Percentiles rank a stretch among this genome's conserved stretches.
These are phyloP conservation scores for Mimas tiliae DNA, from an alignment of 2,888 invertebrate genomes.

Conservation along the genomic window DNA sequence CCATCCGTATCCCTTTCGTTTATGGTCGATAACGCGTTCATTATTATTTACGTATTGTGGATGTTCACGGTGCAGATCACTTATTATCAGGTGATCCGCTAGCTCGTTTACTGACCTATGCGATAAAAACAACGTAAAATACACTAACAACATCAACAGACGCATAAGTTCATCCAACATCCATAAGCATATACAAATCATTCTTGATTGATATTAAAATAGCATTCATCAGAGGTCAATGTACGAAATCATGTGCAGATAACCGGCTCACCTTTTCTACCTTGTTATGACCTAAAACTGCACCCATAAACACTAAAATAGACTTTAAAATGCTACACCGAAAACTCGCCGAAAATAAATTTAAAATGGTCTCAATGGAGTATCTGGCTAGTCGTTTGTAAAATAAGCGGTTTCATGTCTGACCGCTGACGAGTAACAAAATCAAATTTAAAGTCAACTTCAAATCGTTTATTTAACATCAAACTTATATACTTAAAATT, in stretches of 20 bases:
- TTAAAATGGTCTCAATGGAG: neutral
- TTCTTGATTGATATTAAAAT: neutral
- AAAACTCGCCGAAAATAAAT: neutral
- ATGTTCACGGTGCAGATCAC: too few species aligned
- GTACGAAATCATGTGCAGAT: neutral
- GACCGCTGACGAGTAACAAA: neutral
- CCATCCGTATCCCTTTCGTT: too few species aligned
- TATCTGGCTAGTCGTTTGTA: neutral
- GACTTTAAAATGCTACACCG: neutral
- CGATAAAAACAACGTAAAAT: neutral
- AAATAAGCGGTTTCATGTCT: neutral
- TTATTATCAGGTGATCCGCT: too few species aligned
- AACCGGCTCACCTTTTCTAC: neutral
- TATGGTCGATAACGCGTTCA: too few species aligned
- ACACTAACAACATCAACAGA: neutral
- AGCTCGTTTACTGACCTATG: too few species aligned
- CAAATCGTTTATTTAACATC: too few species aligned
- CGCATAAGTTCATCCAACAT: neutral
- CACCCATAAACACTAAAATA: constrained; percentile 4
- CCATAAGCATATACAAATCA: neutral
- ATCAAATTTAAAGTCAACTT: too few species aligned
- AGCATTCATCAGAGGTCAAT: neutral
- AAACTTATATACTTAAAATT: too few species aligned
- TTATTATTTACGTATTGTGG: too few species aligned
- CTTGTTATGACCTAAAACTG: neutral